Evolutionary conservation across 2,888 invertebrate genomes (phyloP), one percentile per base, ranked within the genome.

Genomic region (Endomychus coccineus): DNA sequence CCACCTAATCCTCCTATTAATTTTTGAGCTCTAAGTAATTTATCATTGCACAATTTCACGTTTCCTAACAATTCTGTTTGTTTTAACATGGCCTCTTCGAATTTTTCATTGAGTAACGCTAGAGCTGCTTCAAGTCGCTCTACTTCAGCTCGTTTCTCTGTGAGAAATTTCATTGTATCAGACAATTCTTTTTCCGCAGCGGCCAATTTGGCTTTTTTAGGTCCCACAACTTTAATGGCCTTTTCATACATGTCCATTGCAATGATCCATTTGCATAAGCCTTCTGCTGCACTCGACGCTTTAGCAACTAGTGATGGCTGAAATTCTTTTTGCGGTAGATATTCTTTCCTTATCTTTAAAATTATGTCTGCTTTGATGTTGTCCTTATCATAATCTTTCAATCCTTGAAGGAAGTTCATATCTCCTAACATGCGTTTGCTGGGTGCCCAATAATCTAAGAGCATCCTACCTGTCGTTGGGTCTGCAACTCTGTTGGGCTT

Each of bases 251-350:
- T 78, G 55, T 90, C 88, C 78, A 91, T 83, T 1, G 90, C 90
- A 45, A 85, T 76, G 32, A 91, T 84, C 91, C 91, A 91, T 59
- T 86, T 83, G 61, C 89, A 90, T 23, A 89, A 69, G 33, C 92
- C 94, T 69, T 95, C 91, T 13, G 94, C 95, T 2, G 96, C 96
- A 45, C 88, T 81, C 0, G 94, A 95, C 1, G 92, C 92, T 65
- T 89, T 87, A 9, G 84, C 83, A 35, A 89, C 83, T 36, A 83
- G 74, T 40, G 74, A 70, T 2, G 88, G 87, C 49, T 83, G 82
- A 59, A 89, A 89, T 53, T 83, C 80, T 55, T 80, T 78, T 58
- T 88, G 74, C 1, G 77, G 74, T 17, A 84, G 65, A 62, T 79
- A 87, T 53, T 84, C 83, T 56, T 80, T 81, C 45, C 84, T 69